Conservation (phyloP, 30 jellyfish, hydroid and myxozoan species). For the Sanderia malayensis region DNA sequence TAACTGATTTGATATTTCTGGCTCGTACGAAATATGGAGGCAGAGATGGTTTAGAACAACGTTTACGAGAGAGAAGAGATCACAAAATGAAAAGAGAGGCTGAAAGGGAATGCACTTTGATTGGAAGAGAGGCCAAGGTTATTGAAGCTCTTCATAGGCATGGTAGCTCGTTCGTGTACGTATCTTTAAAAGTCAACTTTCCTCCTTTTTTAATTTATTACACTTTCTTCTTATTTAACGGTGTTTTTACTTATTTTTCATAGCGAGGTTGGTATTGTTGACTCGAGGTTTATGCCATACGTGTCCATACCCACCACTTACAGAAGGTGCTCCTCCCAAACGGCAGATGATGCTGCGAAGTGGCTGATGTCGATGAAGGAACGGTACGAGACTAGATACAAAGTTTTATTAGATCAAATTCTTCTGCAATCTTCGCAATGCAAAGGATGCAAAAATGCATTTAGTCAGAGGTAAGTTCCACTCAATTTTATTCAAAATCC, state of each 20-base stretch:
- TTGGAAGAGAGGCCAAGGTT: constrained; percentile 42
- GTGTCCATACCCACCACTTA: constrained; percentile 55
- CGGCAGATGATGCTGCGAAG: constrained; percentile 68
- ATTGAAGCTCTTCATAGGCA: constrained; percentile 28
- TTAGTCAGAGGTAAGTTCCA: constrained; percentile 24
- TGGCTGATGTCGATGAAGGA: constrained; percentile 65
- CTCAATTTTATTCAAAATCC: no score
- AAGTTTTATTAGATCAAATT: constrained; percentile 47
- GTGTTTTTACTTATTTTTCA: background rate
- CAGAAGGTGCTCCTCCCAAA: constrained; percentile 68
- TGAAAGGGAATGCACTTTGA: constrained; percentile 47
- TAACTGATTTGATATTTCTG: constrained; percentile 54
- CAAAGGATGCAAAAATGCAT: constrained; percentile 45
- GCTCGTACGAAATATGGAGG: constrained; percentile 71
- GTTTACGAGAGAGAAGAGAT: constrained; percentile 39
- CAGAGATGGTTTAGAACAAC: constrained; percentile 53
- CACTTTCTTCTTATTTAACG: no score
- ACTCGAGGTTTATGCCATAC: constrained; percentile 66
- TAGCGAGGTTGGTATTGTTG: constrained; percentile 51
- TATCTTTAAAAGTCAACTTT: no score
- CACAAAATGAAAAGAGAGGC: constrained; percentile 56
- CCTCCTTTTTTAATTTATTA: no score
- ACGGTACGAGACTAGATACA: constrained; percentile 48
- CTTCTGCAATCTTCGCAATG: constrained; percentile 50
- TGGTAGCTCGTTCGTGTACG: constrained; percentile 44